Evolutionary conservation across 2,888 invertebrate species (phyloP), one percentile per base, ranked within the genome.

Genomic region (Glomeris marginata): DNA sequence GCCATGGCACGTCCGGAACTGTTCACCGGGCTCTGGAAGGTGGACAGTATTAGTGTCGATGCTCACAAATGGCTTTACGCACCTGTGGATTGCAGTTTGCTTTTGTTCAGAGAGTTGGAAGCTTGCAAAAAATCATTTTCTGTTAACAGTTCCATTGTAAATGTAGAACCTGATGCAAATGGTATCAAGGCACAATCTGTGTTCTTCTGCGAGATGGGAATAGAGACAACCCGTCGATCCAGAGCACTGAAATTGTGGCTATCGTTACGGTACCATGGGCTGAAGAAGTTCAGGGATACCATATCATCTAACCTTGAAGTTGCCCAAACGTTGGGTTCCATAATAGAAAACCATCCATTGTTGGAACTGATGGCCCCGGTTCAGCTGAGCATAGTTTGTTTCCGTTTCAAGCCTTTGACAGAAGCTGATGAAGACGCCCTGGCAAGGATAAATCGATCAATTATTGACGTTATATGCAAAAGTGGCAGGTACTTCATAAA

Each of bases 381-480:
- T 3, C 20, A 15, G n/a, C 18, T 42, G 16, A 42, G 43, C 43
- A 13, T 42, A n/a, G 43, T 42, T n/a, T 42, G 43, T 42, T 42
- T 42, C 21, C 43, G 43, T 18, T 18, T 42, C n/a, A 42, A 28
- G 28, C 28, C 28, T 28, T 8, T 8, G 3, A 5, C 28, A 8
- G 28, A 5, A 28, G 8, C 28, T 8, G 28, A 28, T 28, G 28
- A 28, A 8, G 8, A 28, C 8, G 8, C 28, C 28, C 28, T 28
- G 28, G 28, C 28, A 3, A 8, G 8, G 28, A 28, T 28, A 28
- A 28, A 28, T 8, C 28, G 8, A 28, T 8, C 3, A 8, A 28
- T 28, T 8, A 28, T 5, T 8, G 28, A 28, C 28, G 8, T 5
- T 8, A 28, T 28, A 28, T 28, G 28, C 28, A 3, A 8, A 28